Percentiles rank a stretch among this genome's conserved stretches.
These are phyloP conservation scores for Sinonovacula constricta DNA, from an alignment of 1,140 invertebrate species.

Conservation along the genomic window DNA sequence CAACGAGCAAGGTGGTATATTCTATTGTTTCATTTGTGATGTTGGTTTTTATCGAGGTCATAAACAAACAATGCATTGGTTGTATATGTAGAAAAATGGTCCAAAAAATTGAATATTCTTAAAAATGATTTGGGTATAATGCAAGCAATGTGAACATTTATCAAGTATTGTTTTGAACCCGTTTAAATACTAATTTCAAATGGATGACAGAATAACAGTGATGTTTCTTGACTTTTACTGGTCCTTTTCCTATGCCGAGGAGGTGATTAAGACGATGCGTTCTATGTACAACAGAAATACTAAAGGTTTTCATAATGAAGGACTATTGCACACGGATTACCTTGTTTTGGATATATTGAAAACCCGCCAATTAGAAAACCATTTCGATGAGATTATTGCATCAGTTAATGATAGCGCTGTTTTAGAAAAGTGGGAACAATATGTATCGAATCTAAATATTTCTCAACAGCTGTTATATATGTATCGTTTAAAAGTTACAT, in stretches of 20 bases:
- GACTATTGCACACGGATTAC: not conserved
- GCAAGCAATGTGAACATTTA: too few species aligned
- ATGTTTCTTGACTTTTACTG: not conserved
- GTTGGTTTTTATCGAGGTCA: too few species aligned
- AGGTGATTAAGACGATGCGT: not conserved
- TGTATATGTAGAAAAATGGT: too few species aligned
- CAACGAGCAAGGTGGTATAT: too few species aligned
- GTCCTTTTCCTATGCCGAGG: not conserved
- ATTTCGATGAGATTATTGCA: not conserved
- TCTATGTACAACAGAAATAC: not conserved
- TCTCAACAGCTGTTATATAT: not conserved
- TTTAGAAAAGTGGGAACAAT: not conserved
- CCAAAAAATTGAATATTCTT: too few species aligned
- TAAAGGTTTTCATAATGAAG: not conserved
- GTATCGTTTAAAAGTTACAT: slow-evolving; percentile 5
- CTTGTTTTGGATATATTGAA: not conserved
- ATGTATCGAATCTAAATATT: not conserved
- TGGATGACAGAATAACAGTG: not conserved
- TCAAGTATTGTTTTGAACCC: too few species aligned
- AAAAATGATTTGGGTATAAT: too few species aligned
- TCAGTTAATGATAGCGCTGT: not conserved
- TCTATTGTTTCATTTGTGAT: too few species aligned
- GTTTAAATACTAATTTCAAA: too few species aligned
- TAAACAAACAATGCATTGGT: too few species aligned
- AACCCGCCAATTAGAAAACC: not conserved